These are phyloP conservation scores for Chionis minor DNA, from an alignment of 2,113 vertebrate genomes.

Conservation along the genomic window DNA sequence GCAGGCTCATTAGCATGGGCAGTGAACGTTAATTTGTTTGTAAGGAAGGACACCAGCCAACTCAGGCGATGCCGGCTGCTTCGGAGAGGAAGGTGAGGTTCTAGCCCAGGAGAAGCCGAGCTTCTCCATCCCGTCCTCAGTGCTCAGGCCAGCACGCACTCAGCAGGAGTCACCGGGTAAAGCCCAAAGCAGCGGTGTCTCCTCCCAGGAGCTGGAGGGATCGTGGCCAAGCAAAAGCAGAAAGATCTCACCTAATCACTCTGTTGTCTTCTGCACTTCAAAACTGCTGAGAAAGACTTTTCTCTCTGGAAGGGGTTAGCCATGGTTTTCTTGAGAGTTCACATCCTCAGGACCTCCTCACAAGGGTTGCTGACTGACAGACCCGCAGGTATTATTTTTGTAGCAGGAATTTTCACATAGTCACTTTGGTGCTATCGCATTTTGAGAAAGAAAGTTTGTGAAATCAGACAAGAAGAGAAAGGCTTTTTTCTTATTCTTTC, in stretches of 20 bases:
- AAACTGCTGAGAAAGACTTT: not conserved
- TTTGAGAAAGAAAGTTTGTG: not conserved
- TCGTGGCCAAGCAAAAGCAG: too few relatives aligned
- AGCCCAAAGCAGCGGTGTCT: not conserved
- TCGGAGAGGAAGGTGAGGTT: fast-evolving
- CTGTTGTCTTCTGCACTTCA: not conserved
- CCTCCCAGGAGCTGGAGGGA: not conserved
- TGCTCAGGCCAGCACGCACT: too few relatives aligned
- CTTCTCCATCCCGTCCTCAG: too few relatives aligned
- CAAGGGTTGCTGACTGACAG: not conserved
- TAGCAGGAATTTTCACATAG: not conserved
- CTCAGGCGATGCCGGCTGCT: fast-evolving
- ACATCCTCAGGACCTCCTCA: not conserved
- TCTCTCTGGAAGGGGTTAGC: not conserved
- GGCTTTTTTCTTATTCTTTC: not conserved
- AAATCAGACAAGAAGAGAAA: not conserved
- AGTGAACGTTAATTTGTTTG: not conserved
- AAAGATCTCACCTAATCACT: not conserved
- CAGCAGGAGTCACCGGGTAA: fast-evolving
- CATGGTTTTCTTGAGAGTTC: not conserved
- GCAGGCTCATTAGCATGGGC: not conserved
- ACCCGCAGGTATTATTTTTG: not conserved
- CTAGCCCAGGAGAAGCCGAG: too few relatives aligned
- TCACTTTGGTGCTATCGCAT: fast-evolving
- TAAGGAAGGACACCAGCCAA: not conserved